Base-by-base conservation (phyloP, 2,888 invertebrate genomes). In the Cerceris rybyensis region DNA sequence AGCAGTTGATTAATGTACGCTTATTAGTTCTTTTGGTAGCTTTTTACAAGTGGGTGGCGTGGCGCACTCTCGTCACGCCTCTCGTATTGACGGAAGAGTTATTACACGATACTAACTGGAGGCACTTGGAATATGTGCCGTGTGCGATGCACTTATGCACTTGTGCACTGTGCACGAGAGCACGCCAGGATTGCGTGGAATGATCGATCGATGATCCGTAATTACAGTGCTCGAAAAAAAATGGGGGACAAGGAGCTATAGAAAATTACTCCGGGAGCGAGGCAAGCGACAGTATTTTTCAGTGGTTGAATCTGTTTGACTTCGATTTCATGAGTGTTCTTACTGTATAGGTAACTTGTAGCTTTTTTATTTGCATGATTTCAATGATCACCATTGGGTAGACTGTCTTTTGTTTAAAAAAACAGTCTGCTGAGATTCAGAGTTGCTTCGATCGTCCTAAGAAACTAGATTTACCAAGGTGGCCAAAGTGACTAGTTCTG, bases 1-100 rank as follows among this genome's bases (percentile, higher is more conserved):
- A 71, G 75, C 50, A 55, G 13, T 73, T 87, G 88, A 89, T 88
- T 85, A 89, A 89, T 87, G 86, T 80, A 81, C 84, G 75, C 81
- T 85, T 85, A 84, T 86, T 84, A 86, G 83, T 87, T 87, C 86
- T 87, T 87, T 43, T 75, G 79, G 67, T 71, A 68, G 55, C 79
- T 86, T 88, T 88, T 88, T 87, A 80, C 80, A 60, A 73, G 66
- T 61, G 70, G 63, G 41, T 59, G 75, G 74, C 86, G 70, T 66
- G 80, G 73, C 81, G 70, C 78, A 73, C 72, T 28, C 41, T 78
- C 80, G 82, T 85, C 82, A 82, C 84, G 80, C 82, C 80, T 85
- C 75, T 69, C 42, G 71, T 81, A 85, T 85, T 59, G 83, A 83
- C 72, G 72, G 64, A 71, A 85, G 85, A 85, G 70, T 85, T 85